A percentile compares a stretch with the other conserved stretches of the same genome.
These are phyloP conservation scores for Zaprionus inermis DNA, from an alignment of 1,140 invertebrate species.

Conservation along the genomic window DNA sequence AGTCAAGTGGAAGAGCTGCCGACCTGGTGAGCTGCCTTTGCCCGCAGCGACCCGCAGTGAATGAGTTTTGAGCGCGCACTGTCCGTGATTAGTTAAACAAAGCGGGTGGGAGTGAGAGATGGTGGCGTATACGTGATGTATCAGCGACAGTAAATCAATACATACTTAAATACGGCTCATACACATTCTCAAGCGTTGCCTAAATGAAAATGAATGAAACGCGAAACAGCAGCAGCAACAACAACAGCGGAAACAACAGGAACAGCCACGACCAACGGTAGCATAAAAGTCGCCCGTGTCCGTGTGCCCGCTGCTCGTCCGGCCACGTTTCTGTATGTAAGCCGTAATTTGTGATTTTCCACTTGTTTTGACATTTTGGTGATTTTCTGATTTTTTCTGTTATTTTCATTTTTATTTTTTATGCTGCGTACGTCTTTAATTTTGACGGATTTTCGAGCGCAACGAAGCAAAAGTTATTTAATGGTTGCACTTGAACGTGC, in stretches of 20 bases:
- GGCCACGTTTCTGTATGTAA: slow-evolving; percentile 56
- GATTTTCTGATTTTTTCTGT: slow-evolving; percentile 65
- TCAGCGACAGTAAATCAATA: slow-evolving; percentile 69
- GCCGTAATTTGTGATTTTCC: slow-evolving; percentile 70
- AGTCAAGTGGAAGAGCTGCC: slow-evolving; percentile 6
- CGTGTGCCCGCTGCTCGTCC: not conserved
- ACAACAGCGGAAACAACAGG: slow-evolving; percentile 18
- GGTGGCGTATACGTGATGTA: slow-evolving; percentile 67
- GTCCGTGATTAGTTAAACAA: slow-evolving; percentile 37
- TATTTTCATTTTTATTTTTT: slow-evolving; percentile 51
- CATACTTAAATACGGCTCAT: slow-evolving; percentile 57
- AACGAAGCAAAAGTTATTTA: slow-evolving; percentile 73
- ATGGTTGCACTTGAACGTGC: slow-evolving; percentile 79
- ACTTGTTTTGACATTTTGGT: slow-evolving; percentile 76
- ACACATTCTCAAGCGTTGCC: slow-evolving; percentile 49
- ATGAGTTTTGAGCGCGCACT: slow-evolving; percentile 27
- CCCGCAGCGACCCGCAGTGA: slow-evolving; percentile 27
- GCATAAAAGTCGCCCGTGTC: slow-evolving; percentile 43
- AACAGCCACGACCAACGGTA: slow-evolving; percentile 9
- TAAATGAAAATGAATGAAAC: slow-evolving; percentile 16
- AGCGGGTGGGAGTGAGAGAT: slow-evolving; percentile 1
- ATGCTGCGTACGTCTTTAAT: slow-evolving; percentile 62
- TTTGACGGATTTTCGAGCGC: slow-evolving; percentile 62
- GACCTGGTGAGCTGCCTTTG: slow-evolving; percentile 7
- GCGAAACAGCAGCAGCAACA: not conserved